Evolutionary conservation across 30 jellyfish, hydroid and myxozoan genomes (phyloP).

Genomic region (Hydractinia echinata): DNA sequence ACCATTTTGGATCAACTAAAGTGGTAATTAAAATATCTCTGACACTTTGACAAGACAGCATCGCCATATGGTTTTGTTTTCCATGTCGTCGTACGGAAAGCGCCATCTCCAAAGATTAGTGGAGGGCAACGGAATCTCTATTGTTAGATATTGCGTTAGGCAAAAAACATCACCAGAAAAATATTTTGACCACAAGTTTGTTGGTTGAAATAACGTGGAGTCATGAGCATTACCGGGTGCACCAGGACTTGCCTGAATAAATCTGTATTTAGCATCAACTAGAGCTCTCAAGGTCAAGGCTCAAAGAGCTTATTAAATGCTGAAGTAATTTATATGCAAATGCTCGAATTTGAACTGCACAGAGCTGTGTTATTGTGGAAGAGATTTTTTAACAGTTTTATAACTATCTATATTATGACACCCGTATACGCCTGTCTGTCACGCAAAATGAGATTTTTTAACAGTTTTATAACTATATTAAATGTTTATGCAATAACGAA

Average conservation of each 20-base stretch:
- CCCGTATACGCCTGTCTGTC: too few species aligned
- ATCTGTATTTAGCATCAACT: conserved; percentile 62
- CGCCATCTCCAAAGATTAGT: conserved; percentile 58
- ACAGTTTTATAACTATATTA: too few species aligned
- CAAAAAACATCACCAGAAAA: conserved; percentile 38
- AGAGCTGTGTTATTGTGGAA: too few species aligned
- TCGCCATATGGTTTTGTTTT: conserved; percentile 56
- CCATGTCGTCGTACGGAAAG: conserved; percentile 45
- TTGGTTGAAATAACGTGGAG: conserved; percentile 55
- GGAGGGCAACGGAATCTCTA: conserved; percentile 43
- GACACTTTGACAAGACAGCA: conserved; percentile 50
- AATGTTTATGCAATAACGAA: too few species aligned
- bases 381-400: too few species aligned
- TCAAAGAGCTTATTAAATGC: conserved; percentile 40
- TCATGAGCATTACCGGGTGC: conserved; percentile 69
- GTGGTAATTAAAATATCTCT: conserved; percentile 62
- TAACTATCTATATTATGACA: too few species aligned
- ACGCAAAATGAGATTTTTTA: too few species aligned
- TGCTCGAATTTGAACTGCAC: too few species aligned
- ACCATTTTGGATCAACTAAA: conserved; percentile 60
- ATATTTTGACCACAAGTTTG: conserved; percentile 43
- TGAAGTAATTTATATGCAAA: conserved; percentile 31
- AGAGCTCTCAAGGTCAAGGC: conserved; percentile 48
- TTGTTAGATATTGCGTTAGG: conserved; percentile 24
- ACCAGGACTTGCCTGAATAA: conserved; percentile 77